Conservation (phyloP, 2,888 invertebrate genomes). For the Autographa gamma region DNA sequence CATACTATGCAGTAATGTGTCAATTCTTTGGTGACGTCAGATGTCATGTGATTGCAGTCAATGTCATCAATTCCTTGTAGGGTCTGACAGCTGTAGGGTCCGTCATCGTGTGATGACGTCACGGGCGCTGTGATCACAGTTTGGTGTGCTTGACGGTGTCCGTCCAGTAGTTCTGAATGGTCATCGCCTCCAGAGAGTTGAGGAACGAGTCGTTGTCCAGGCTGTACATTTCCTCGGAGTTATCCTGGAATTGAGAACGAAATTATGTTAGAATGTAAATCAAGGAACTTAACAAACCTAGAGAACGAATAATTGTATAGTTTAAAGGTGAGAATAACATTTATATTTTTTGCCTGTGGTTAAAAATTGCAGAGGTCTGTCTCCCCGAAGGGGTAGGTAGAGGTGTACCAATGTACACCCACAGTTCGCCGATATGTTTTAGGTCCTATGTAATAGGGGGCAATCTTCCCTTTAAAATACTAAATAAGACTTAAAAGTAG, state of each 20-base stretch:
- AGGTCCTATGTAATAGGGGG: no score
- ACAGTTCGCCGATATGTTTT: no score
- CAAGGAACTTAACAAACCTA: no score
- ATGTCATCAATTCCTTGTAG: slow-evolving; percentile 30
- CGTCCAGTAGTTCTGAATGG: slow-evolving; percentile 98
- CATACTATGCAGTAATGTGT: slow-evolving; percentile 2
- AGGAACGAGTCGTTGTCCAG: slow-evolving; percentile 98
- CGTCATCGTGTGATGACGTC: slow-evolving; percentile 35
- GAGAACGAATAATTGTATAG: no score
- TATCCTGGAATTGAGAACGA: slow-evolving; percentile 91
- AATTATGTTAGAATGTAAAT: slow-evolving; percentile 11
- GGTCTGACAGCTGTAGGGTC: slow-evolving; percentile 16
- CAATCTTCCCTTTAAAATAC: no score
- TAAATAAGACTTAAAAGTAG: no score
- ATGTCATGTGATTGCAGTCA: slow-evolving; percentile 13
- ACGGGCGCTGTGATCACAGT: slow-evolving; percentile 87
- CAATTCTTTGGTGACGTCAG: slow-evolving; percentile 28
- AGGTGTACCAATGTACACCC: no score
- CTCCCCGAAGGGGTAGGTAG: no score
- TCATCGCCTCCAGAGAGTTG: slow-evolving; percentile 97
- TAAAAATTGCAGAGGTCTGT: no score
- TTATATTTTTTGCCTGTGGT: no score
- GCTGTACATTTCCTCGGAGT: slow-evolving; percentile 98
- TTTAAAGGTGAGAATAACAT: no score
- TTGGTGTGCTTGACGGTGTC: slow-evolving; percentile 97